Percentiles rank a stretch among this genome's conserved stretches.
phyloP scores from a whole-genome alignment of 2,797 vertebrate genomes.

The Xiphophorus birchmanni region DNA sequence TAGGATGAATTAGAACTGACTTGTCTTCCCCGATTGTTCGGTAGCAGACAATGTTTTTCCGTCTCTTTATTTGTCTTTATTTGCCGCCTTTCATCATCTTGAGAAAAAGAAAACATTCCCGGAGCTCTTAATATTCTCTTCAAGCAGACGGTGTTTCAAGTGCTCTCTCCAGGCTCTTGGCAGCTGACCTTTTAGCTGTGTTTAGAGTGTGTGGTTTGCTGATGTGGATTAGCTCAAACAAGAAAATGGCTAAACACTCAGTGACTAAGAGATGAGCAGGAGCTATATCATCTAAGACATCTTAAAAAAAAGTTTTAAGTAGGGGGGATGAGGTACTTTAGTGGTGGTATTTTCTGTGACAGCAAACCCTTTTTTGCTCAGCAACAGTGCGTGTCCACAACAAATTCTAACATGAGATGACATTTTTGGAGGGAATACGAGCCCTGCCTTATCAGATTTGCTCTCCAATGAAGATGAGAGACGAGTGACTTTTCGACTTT shows the following conservation, averaged over 20 bases:
- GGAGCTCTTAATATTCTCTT: constrained; percentile 42
- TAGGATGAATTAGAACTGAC: neutral
- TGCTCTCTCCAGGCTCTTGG: constrained; percentile 62
- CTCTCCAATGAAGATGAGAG: constrained; percentile 15
- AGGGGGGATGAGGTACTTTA: neutral
- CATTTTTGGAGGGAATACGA: constrained; percentile 10
- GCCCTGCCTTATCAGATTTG: constrained; percentile 25
- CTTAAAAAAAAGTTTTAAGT: constrained; percentile 4
- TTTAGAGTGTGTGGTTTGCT: constrained; percentile 38
- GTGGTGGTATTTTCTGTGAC: neutral
- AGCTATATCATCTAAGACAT: constrained; percentile 26
- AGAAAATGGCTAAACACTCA: constrained; percentile 16
- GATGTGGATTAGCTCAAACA: constrained; percentile 33
- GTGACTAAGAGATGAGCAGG: constrained; percentile 33
- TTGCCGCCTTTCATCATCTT: constrained; percentile 30
- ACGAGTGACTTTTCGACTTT: constrained; percentile 19
- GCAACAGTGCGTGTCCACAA: neutral
- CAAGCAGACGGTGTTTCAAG: constrained; percentile 58
- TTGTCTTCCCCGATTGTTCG: neutral
- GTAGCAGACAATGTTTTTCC: constrained; percentile 5
- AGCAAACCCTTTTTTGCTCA: neutral
- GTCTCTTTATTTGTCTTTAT: constrained; percentile 8
- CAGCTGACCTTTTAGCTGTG: constrained; percentile 69
- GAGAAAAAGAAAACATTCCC: constrained; percentile 41
- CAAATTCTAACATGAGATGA: constrained; percentile 21